A percentile compares a stretch with the other conserved stretches of the same genome.
Evolutionary conservation across 2,797 vertebrate species (phyloP).

Genomic region (Alcedo atthis): DNA sequence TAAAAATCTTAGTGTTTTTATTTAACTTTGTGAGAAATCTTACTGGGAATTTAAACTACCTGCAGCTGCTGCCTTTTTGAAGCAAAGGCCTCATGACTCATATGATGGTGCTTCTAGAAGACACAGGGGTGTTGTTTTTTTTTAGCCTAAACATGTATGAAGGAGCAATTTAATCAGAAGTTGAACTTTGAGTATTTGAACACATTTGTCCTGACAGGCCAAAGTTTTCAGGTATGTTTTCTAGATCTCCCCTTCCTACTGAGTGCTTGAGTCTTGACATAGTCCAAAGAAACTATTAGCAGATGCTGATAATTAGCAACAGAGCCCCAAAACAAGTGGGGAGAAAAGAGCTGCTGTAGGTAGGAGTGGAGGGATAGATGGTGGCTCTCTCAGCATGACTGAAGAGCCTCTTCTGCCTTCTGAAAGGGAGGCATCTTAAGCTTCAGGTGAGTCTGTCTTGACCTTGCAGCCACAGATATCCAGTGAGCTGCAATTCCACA

Average conservation of each 20-base stretch:
- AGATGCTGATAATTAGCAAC: conserved; percentile 52
- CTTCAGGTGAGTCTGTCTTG: neutral
- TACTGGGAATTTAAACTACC: neutral
- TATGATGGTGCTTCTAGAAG: neutral
- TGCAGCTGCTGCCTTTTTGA: neutral
- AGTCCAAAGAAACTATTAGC: conserved; percentile 37
- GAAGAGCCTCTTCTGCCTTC: neutral
- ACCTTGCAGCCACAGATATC: neutral
- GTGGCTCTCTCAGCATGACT: neutral
- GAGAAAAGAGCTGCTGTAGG: conserved; percentile 22
- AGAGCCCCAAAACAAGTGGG: neutral
- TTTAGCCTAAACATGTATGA: neutral
- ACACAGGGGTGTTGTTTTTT: neutral
- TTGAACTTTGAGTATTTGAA: neutral
- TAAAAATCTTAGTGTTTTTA: neutral
- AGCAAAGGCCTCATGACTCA: neutral
- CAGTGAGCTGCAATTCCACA: neutral
- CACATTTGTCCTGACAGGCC: neutral
- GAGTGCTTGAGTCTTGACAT: neutral
- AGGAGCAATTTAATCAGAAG: neutral
- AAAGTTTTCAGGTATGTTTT: neutral
- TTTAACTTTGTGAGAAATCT: neutral
- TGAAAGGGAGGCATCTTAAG: neutral
- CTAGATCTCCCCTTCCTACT: neutral
- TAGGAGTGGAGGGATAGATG: neutral